Evolutionary conservation across 2,113 vertebrate genomes (phyloP).

Genomic region (Hassar affinis): DNA sequence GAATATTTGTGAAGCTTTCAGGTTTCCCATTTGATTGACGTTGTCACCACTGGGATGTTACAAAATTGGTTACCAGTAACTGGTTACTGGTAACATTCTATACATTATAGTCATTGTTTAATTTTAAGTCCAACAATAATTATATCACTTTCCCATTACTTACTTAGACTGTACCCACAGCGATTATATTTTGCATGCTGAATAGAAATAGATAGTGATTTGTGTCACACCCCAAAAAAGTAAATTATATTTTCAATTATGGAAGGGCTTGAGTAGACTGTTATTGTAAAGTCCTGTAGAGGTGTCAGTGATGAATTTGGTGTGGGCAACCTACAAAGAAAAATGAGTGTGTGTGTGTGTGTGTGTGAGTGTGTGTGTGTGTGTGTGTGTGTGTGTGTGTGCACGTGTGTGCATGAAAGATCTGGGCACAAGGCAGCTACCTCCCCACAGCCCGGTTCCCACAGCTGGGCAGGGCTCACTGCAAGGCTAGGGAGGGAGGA

Average conservation of each 20-base stretch:
- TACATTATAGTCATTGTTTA: not conserved
- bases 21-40: conserved; percentile 43
- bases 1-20: not conserved
- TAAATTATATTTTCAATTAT: not conserved
- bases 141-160: not conserved
- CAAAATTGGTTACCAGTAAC: not conserved
- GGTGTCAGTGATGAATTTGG: not conserved
- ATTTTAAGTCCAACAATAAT: not conserved
- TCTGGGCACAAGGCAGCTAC: conserved; percentile 41
- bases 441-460: conserved; percentile 47
- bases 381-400: conserved; percentile 13
- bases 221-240: not conserved
- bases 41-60: conserved; percentile 36
- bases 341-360: conserved; percentile 5
- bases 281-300: not conserved
- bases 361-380: conserved; percentile 15
- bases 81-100: not conserved
- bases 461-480: conserved; percentile 54
- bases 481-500: conserved; percentile 48
- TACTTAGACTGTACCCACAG: not conserved
- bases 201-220: not conserved
- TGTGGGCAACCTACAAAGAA: not conserved
- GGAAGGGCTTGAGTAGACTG: not conserved
- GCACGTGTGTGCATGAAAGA: conserved; percentile 30
- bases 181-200: not conserved